phyloP scores from a whole-genome alignment of 2,797 vertebrate species.

The Erithacus rubecula region DNA sequence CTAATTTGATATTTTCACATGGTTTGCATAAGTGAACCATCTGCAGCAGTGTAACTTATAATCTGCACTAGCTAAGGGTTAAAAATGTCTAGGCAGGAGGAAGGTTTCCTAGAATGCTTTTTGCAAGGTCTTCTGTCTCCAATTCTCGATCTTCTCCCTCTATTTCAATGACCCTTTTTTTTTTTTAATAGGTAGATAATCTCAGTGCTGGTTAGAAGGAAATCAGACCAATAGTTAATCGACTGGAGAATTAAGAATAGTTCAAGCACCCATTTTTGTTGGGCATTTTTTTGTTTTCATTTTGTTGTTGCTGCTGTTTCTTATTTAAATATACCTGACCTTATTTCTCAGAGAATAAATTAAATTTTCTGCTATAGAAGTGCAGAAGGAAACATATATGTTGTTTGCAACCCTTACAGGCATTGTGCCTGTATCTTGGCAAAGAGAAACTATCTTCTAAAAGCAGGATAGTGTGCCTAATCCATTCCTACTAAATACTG shows the following conservation, averaged over 20 bases:
- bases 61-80: neutral
- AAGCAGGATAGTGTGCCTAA: neutral
- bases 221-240: neutral
- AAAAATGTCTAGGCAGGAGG: neutral
- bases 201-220: neutral
- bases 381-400: neutral
- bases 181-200: neutral
- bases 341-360: conserved; percentile 11
- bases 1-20: neutral
- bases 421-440: neutral
- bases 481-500: neutral
- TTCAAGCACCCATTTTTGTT: neutral
- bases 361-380: neutral
- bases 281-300: too few relatives aligned
- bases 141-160: neutral
- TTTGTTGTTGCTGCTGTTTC: neutral
- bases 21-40: neutral
- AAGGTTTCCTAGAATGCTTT: neutral
- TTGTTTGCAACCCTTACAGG: neutral
- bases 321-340: neutral
- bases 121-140: neutral
- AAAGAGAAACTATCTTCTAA: neutral
- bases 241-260: neutral
- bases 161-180: neutral
- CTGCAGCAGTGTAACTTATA: neutral